Evolutionary conservation across 2,888 invertebrate genomes (phyloP), one percentile per base, ranked within the genome.

Genomic region (Sepiola atlantica): DNA sequence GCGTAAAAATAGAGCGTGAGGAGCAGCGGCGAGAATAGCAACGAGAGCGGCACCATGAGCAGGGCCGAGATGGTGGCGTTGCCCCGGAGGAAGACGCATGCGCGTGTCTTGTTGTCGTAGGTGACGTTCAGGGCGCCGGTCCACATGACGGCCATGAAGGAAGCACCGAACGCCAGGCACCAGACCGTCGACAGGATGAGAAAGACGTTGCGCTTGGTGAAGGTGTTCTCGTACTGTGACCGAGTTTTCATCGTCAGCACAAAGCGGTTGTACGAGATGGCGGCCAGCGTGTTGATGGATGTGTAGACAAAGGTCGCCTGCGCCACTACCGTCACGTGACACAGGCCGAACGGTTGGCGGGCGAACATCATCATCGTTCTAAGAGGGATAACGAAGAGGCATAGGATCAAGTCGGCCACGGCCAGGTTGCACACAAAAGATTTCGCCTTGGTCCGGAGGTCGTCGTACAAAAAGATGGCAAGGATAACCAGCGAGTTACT

Each of bases 311-410:
- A 93, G 14, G 93, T 93, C 18, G 93, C 93, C 21, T 93, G 93
- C 57, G 93, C 55, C 35, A 93, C 93, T 18, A 93, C 93, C 1
- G 93, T 93, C 20, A 93, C 93, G 21, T 93, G 93, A 61, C 93
- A 93, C 57, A 93, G 57, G 3, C 93, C 93, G 57, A 93, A 93
- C 14, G 93, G 93, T 35, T 93, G 93, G 16, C 93, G 55, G 61
- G 93, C 61, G 57, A 93, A 93, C 93, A 93, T 93, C 93, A 93
- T 93, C 93, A 93, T 93, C 4, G 93, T 93, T 24, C 93, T n/a
- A 2, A 93, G 35, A 20, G 93, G 93, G 21, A 93, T 93, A 12
- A 93, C 93, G 57, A 93, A 93, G 10, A 93, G 57, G 21, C 93
- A 93, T 0, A 93, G 57, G 35, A 93, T 93, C 10, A 93, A 35